Evolutionary conservation across 1,140 invertebrate genomes (phyloP).

Genomic region (Drosophila pandora): DNA sequence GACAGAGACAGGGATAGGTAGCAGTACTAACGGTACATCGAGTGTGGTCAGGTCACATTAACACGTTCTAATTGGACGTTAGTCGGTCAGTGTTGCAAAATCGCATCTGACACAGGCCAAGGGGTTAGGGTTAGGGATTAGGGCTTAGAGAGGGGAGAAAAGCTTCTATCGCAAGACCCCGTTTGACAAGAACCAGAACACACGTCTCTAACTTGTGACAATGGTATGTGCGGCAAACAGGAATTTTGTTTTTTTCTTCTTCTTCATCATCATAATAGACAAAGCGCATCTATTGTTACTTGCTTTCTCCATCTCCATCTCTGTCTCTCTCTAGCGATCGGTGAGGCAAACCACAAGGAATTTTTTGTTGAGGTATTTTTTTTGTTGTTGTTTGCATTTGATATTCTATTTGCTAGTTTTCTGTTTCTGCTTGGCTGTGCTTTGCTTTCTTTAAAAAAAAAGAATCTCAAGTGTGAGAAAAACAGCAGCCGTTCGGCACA

Average conservation of each 20-base stretch:
- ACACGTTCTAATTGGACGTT: conserved; percentile 59
- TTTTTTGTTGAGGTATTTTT: conserved; percentile 78
- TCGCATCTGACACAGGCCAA: background rate
- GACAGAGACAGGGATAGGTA: conserved; percentile 5
- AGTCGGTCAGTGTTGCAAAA: conserved; percentile 67
- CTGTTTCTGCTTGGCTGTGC: conserved; percentile 6
- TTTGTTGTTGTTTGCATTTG: conserved; percentile 21
- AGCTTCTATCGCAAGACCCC: background rate
- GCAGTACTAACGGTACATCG: conserved; percentile 5
- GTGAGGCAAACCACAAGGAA: conserved; percentile 67
- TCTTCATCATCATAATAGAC: conserved; percentile 9
- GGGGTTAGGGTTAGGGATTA: background rate
- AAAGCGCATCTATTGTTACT: conserved; percentile 62
- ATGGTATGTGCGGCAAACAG: conserved; percentile 39
- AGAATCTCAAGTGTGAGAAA: conserved; percentile 61
- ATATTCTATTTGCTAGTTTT: conserved; percentile 26
- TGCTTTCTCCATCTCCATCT: conserved; percentile 18
- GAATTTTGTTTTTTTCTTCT: conserved; percentile 10
- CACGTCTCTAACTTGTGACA: background rate
- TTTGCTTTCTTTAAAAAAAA: conserved; percentile 1
- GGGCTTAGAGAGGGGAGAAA: background rate
- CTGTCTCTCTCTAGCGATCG: conserved; percentile 19
- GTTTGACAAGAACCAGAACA: background rate
- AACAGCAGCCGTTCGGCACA: conserved; percentile 19
- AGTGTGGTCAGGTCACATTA: conserved; percentile 54